Conservation (phyloP, 2,888 invertebrate genomes). For the Rambutsinella grinnellia region DNA sequence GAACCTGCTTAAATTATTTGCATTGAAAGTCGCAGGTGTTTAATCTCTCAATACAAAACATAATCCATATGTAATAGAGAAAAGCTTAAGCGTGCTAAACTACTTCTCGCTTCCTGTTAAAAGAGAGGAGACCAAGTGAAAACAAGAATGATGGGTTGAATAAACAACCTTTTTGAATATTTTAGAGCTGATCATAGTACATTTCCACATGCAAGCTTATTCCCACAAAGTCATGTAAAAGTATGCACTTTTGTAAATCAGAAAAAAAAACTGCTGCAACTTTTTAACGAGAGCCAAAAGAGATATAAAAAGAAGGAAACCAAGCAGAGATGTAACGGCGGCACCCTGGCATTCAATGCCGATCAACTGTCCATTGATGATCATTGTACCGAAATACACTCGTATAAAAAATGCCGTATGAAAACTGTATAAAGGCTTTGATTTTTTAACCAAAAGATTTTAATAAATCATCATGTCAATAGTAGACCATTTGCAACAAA, state of each 20-base stretch:
- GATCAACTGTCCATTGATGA: conserved; percentile 37
- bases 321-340: conserved; percentile 4
- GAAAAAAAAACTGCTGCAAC: too few relatives aligned
- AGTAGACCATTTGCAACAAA: too few relatives aligned
- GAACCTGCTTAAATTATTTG: background rate
- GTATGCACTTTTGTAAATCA: too few relatives aligned
- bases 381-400: conserved; percentile 10
- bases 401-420: conserved; percentile 25
- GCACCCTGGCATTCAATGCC: background rate
- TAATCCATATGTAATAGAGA: too few relatives aligned
- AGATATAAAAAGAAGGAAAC: conserved; percentile 5
- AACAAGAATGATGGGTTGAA: conserved; percentile 1
- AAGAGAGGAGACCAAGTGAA: background rate
- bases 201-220: conserved; percentile 13
- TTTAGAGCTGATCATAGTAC: conserved; percentile 38
- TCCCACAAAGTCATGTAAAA: background rate
- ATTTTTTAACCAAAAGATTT: too few relatives aligned
- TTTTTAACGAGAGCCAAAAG: too few relatives aligned
- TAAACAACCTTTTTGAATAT: conserved; percentile 27
- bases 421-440: too few relatives aligned
- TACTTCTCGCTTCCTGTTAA: background rate
- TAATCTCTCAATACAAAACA: too few relatives aligned
- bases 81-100: background rate
- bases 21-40: too few relatives aligned
- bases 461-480: too few relatives aligned